These are phyloP conservation scores for Rhopalosiphum maidis DNA, from an alignment of 1,140 invertebrate genomes.

Conservation along the genomic window DNA sequence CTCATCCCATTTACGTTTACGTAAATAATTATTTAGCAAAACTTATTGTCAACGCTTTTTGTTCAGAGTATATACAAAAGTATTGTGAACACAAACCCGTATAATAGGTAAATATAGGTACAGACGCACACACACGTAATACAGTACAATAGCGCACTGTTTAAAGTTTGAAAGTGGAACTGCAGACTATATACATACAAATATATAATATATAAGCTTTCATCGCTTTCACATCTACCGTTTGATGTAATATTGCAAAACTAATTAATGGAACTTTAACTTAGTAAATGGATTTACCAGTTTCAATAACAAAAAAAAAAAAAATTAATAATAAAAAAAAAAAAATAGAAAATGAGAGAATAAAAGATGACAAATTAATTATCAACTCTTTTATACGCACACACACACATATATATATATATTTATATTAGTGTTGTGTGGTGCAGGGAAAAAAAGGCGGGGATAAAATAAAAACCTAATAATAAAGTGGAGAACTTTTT, in stretches of 20 bases:
- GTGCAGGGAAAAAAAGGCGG: not conserved
- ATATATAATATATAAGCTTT: not conserved
- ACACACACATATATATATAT: not conserved
- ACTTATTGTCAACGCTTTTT: conserved; percentile 5
- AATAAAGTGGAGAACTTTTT: conserved; percentile 1
- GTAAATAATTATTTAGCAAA: conserved; percentile 23
- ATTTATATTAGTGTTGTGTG: not conserved
- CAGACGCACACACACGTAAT: not conserved
- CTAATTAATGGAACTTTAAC: conserved; percentile 19
- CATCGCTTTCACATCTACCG: not conserved
- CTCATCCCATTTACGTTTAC: not conserved
- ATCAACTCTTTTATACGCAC: not conserved
- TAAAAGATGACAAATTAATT: conserved; percentile 48
- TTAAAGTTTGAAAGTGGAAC: not conserved
- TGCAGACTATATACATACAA: not conserved
- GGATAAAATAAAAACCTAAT: not conserved
- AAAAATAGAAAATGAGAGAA: not conserved
- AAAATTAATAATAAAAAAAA: not conserved
- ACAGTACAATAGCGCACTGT: conserved; percentile 3
- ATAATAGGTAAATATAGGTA: not conserved
- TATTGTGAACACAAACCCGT: not conserved
- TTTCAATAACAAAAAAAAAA: conserved; percentile 21
- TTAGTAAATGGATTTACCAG: conserved; percentile 21
- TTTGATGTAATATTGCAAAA: conserved; percentile 29
- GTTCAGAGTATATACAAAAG: not conserved